A percentile compares a stretch with the other conserved stretches of the same genome.
Evolutionary conservation across 2,888 invertebrate species (phyloP).

Genomic region (Corbicula japonica): DNA sequence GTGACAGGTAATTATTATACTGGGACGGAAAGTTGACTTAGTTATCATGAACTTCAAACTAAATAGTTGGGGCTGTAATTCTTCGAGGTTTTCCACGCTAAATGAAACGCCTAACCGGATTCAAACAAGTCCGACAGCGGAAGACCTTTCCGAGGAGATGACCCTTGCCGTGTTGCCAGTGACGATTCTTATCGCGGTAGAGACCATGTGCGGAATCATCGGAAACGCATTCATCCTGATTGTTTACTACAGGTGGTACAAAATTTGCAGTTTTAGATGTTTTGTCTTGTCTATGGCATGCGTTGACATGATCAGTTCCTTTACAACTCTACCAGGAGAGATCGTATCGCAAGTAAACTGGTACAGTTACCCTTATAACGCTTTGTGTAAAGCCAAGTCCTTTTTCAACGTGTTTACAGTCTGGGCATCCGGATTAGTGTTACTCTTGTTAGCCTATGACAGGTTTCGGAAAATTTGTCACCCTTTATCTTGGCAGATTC

Average conservation of each 20-base stretch:
- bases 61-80: no score
- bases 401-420: slow-evolving; percentile 51
- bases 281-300: slow-evolving; percentile 45
- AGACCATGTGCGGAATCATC: slow-evolving; percentile 23
- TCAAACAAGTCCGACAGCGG: slow-evolving; percentile 2
- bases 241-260: slow-evolving; percentile 37
- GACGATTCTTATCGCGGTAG: slow-evolving; percentile 39
- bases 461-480: slow-evolving; percentile 74
- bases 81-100: no score
- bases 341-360: slow-evolving; percentile 43
- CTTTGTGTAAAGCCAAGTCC: slow-evolving; percentile 41
- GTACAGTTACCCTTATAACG: slow-evolving; percentile 31
- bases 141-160: slow-evolving; percentile 28
- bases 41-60: no score
- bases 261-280: slow-evolving; percentile 39
- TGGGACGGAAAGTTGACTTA: no score
- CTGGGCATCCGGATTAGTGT: slow-evolving; percentile 61
- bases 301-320: slow-evolving; percentile 44
- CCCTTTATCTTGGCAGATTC: slow-evolving; percentile 63
- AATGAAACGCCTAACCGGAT: no score
- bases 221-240: slow-evolving; percentile 47
- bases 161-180: slow-evolving; percentile 35
- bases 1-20: no score
- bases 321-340: slow-evolving; percentile 53
- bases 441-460: slow-evolving; percentile 73